These are phyloP conservation scores for Tipula unca DNA, from an alignment of 2,888 invertebrate species.

Conservation along the genomic window DNA sequence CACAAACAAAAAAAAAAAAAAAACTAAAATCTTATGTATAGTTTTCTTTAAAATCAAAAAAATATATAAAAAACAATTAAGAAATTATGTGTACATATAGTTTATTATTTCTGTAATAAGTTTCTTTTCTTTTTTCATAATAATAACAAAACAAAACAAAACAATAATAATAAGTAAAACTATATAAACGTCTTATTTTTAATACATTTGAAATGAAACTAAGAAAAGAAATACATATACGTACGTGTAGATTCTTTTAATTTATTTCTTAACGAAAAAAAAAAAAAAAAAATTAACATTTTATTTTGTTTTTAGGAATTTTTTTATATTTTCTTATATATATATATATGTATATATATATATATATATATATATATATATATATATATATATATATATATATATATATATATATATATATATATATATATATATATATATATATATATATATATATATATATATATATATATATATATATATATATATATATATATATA, in stretches of 20 bases:
- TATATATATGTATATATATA: too few species aligned
- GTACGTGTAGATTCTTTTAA: neutral
- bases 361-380: too few species aligned
- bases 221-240: neutral
- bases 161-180: neutral
- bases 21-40: neutral
- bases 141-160: neutral
- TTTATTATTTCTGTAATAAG: neutral
- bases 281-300: neutral
- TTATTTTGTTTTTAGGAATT: neutral
- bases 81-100: neutral
- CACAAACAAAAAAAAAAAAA: neutral
- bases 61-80: neutral
- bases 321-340: too few species aligned
- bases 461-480: too few species aligned
- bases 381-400: too few species aligned
- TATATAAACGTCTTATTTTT: neutral
- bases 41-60: neutral
- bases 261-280: neutral
- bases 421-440: too few species aligned
- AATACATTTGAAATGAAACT: neutral
- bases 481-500: too few species aligned
- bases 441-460: too few species aligned
- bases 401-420: too few species aligned
- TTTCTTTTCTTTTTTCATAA: neutral